Base-by-base conservation (phyloP, 2,888 invertebrate genomes). In the Euzophera pinguis region DNA sequence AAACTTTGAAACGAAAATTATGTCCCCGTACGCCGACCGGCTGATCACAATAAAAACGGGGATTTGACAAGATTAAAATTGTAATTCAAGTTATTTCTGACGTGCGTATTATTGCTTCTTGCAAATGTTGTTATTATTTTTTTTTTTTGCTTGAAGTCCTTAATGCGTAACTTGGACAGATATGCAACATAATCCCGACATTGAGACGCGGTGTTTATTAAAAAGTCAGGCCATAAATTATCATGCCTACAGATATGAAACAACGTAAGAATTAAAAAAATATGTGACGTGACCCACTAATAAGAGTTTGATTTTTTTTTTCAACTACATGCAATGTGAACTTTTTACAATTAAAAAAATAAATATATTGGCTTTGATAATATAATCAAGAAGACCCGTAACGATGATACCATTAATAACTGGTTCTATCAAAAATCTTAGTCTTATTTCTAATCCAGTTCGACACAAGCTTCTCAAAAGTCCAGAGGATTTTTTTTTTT, bases 21-120 rank as follows among this genome's bases (percentile, higher is more conserved):
- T 85, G 84, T 81, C 81, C 77, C 67, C 75, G 71, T 67, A 70
- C 73, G 69, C 68, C 69, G 74, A 58, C 65, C 75, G 73, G 61
- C 73, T 71, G 78, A 75, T 76, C 75, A 77, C 81, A 81, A 90
- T 90, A 90, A 90, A 90, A 85, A 82, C 75, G 73, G 76, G 88
- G 88, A 90, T 90, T 86, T 82, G 88, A 86, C 86, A 84, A 85
- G 89, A 90, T 90, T 90, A 86, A 88, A 88, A 88, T 86, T 88
- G 86, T 89, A 87, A 86, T 81, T 84, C 85, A 85, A 84, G 84
- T 84, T 85, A 84, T 83, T 80, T 81, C 71, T 84, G 88, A 87
- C 88, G 70, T 80, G 78, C 81, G 71, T 81, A 83, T 87, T 87
- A 87, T 88, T 89, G 87, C 80, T 75, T 79, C 85, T 85, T 76